Base-by-base conservation (phyloP, 2,888 invertebrate genomes). In the Melanotus villosus region DNA sequence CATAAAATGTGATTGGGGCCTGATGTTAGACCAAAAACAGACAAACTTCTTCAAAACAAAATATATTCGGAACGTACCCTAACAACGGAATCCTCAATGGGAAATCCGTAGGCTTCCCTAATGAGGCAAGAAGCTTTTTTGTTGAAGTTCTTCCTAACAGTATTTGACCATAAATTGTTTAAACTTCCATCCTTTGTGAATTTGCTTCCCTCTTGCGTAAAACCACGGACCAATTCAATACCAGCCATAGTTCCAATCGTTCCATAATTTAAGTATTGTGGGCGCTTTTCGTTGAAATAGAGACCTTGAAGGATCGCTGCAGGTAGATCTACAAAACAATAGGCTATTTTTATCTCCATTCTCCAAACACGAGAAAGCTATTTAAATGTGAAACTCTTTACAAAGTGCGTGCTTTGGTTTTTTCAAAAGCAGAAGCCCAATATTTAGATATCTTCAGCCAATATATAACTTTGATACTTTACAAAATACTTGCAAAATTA, bases 181-280 rank as follows among this genome's bases (percentile, higher is more conserved):
- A 16, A 19, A 21, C 58, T 30, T 6, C 43, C 32, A 14, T 30
- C 41, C 1, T 32, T 58, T 3, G 47, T 47, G 34, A 23, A 65
- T 1, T 65, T 59, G 12, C 54, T 60, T 21, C 60, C 59, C 0
- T 54, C 18, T 26, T 50, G 26, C 0, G 64, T 65, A n/a, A 69
- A 69, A 14, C 54, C 65, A 4, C 59, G 64, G 3, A 60, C 58
- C 10, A 69, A 19, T 34, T 64, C 65, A 19, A 32, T 43, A 9
- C 26, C 69, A 7, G 47, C 21, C 9, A 69, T 19, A 9, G 56
- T 60, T 7, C 65, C 69, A 0, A 69, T 32, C 5, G 69, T 69
- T 14, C 69, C 69, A 32, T 65, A 69, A 38, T 69, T 69, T 36
- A 69, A 32, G 18, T 69, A 69, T 18, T 56, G 59, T 0, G 69